Evolutionary conservation across 1,140 invertebrate species (phyloP).

Genomic region (Octopus bimaculoides): DNA sequence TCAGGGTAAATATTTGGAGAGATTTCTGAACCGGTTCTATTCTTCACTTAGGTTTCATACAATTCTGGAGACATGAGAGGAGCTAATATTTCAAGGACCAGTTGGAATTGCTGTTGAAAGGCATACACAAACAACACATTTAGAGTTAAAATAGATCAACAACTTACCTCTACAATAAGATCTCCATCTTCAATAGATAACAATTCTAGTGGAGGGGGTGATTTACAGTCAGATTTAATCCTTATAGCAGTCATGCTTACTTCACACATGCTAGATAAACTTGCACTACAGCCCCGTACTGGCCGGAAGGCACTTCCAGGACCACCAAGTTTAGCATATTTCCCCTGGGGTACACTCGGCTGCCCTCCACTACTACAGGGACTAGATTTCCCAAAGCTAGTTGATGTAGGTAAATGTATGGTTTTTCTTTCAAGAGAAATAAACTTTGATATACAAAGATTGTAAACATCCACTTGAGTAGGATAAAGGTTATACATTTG

Average conservation of each 20-base stretch:
- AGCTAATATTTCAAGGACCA: no score
- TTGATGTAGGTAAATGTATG: not conserved
- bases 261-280: constrained; percentile 1
- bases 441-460: not conserved
- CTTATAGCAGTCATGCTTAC: constrained; percentile 5
- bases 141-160: not conserved
- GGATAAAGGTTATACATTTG: constrained; percentile 1
- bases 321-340: constrained; percentile 31
- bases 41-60: no score
- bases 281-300: constrained; percentile 21
- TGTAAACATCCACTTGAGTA: not conserved
- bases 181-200: constrained; percentile 18
- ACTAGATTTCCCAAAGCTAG: not conserved
- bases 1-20: no score
- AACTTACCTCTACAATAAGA: constrained; percentile 22
- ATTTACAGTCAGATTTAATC: constrained; percentile 5
- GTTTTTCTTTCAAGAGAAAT: not conserved
- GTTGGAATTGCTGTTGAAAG: no score
- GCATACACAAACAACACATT: no score
- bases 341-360: constrained; percentile 22
- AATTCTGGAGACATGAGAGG: no score
- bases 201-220: constrained; percentile 13
- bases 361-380: not conserved
- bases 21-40: no score
- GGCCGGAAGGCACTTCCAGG: constrained; percentile 41